Base-by-base conservation (phyloP, 2,888 invertebrate species). In the Thyatira batis region DNA sequence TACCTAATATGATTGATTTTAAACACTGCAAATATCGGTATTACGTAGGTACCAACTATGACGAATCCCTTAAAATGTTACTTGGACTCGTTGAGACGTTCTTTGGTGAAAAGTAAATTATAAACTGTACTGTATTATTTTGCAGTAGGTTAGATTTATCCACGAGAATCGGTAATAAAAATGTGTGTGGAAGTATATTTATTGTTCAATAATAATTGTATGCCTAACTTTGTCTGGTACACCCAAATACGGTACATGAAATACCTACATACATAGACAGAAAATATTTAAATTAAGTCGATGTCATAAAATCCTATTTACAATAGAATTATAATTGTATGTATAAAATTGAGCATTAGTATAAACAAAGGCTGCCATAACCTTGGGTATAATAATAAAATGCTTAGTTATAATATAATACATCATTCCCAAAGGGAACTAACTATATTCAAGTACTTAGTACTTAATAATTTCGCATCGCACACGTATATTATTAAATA, bases 261-360 rank as follows among this genome's bases (percentile, higher is more conserved):
- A 48, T 28, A 48, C 28, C 27, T 17, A 48, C 28, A 48, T 17
- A 48, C 27, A 27, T 20, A 20, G 8, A 27, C 48, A 20, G 17
- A 28, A 21, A 17, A 20, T 48, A 27, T 27, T 27, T 27, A 28
- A 48, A 48, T 48, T 80, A 84, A 81, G 69, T 85, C 82, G 84
- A 85, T 84, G 85, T 84, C 78, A 83, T 77, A 84, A 77, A 80
- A 78, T 81, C 75, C 69, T 87, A 87, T 87, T 80, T 87, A 89
- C 85, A 89, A 80, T 80, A 71, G 63, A 48, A 48, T 61, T 68
- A 85, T 78, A 78, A 79, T 73, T 80, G 72, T 76, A 76, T 62
- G 59, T 62, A 67, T 60, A 68, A 69, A 89, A 88, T 92, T 92
- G 92, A 92, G 92, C 92, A 91, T 89, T 88, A 87, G 77, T 85